Percentiles rank a stretch among this genome's conserved stretches.
These are phyloP conservation scores for Illadopsis cleaveri DNA, from an alignment of 2,113 vertebrate genomes.

Conservation along the genomic window DNA sequence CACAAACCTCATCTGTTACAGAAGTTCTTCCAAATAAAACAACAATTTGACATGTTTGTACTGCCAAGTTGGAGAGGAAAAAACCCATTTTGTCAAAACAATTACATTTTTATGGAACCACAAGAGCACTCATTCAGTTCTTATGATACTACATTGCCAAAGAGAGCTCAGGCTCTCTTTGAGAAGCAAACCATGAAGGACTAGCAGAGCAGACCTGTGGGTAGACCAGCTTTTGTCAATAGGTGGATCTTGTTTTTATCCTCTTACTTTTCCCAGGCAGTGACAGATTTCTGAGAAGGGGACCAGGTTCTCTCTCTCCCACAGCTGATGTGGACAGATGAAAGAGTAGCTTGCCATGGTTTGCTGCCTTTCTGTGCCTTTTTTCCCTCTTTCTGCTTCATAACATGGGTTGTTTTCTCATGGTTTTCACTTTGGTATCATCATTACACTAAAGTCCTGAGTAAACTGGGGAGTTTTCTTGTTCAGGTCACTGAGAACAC, in stretches of 20 bases:
- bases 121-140: not conserved
- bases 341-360: not conserved
- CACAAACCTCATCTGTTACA: not conserved
- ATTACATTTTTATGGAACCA: not conserved
- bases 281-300: not conserved
- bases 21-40: slow-evolving; percentile 23
- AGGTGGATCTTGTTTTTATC: not conserved
- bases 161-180: not conserved
- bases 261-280: not conserved
- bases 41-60: not conserved
- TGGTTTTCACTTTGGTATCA: not conserved
- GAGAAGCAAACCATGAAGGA: not conserved
- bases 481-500: not conserved
- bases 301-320: not conserved
- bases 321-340: not conserved
- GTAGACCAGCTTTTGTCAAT: not conserved
- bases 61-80: not conserved
- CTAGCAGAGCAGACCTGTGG: not conserved
- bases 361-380: not conserved
- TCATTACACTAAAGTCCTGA: not conserved
- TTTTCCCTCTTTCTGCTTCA: not conserved
- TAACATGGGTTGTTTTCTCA: rapidly evolving
- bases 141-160: not conserved
- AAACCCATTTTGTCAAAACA: not conserved
- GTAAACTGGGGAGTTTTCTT: not conserved